Evolutionary conservation across 2,888 invertebrate species (phyloP).

Genomic region (Drosophila tripunctata): DNA sequence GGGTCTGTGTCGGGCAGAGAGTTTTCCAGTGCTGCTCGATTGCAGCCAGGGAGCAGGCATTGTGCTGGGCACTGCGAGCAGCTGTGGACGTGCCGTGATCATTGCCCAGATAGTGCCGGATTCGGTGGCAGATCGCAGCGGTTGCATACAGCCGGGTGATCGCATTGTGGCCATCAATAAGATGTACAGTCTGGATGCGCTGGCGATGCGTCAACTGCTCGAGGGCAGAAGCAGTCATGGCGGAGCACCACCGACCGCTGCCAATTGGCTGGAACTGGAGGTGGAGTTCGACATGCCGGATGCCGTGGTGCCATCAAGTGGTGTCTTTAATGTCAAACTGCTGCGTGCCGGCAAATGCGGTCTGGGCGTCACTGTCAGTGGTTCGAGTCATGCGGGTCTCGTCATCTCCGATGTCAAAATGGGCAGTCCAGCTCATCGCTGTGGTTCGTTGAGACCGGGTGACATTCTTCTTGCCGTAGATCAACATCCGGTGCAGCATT

Average conservation of each 20-base stretch:
- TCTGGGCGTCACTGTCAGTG: slow-evolving; percentile 95
- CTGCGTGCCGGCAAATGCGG: slow-evolving; percentile 90
- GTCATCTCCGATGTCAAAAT: slow-evolving; percentile 94
- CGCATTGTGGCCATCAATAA: slow-evolving; percentile 94
- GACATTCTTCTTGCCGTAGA: slow-evolving; percentile 95
- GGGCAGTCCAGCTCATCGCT: slow-evolving; percentile 95
- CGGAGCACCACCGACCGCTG: slow-evolving; percentile 69
- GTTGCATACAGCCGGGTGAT: slow-evolving; percentile 92
- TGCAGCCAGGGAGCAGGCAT: slow-evolving; percentile 84
- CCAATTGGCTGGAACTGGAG: slow-evolving; percentile 90
- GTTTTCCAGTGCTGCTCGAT: slow-evolving; percentile 83
- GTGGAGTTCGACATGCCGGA: slow-evolving; percentile 96
- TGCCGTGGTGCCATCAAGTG: slow-evolving; percentile 94
- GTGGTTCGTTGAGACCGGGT: slow-evolving; percentile 93
- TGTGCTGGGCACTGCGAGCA: slow-evolving; percentile 74
- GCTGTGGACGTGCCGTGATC: slow-evolving; percentile 82
- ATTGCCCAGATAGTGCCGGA: slow-evolving; percentile 82
- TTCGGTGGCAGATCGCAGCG: slow-evolving; percentile 86
- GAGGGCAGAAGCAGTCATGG: slow-evolving; percentile 67
- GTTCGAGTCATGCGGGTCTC: slow-evolving; percentile 87
- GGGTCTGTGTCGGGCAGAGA: slow-evolving; percentile 83
- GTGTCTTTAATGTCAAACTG: slow-evolving; percentile 95
- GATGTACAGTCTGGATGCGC: slow-evolving; percentile 87
- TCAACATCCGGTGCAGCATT: slow-evolving; percentile 89
- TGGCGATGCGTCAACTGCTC: slow-evolving; percentile 85